Conservation (phyloP, 2,113 vertebrate genomes). For the Heliornis fulica region DNA sequence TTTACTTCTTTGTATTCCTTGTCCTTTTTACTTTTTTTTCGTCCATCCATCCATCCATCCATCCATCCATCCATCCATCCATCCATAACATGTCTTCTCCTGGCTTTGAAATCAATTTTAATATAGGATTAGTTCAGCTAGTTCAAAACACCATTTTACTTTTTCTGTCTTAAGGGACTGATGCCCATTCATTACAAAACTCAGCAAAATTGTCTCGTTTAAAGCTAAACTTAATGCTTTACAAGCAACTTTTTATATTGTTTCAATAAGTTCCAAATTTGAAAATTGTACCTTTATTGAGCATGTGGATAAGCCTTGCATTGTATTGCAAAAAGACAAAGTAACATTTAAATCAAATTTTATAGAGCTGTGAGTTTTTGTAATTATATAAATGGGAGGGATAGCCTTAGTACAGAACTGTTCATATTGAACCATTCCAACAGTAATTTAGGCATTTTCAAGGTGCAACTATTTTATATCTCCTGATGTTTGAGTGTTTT, state of each 20-base stretch:
- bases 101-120: neutral
- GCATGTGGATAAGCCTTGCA: neutral
- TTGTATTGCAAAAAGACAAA: neutral
- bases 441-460: neutral
- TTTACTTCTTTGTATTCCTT: neutral
- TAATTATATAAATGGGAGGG: neutral
- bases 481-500: neutral
- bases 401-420: accelerated
- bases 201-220: neutral
- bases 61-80: neutral
- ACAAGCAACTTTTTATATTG: neutral
- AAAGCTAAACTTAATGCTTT: neutral
- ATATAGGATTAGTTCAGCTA: neutral
- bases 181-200: neutral
- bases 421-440: neutral
- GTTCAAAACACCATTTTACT: neutral
- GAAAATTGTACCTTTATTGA: neutral
- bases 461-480: neutral
- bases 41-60: neutral
- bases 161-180: neutral
- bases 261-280: neutral
- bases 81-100: neutral
- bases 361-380: neutral
- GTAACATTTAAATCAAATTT: neutral
- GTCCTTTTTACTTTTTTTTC: conserved; percentile 2